These are phyloP conservation scores for Meiosimyza decipiens DNA, from an alignment of 2,888 invertebrate genomes.

Conservation along the genomic window DNA sequence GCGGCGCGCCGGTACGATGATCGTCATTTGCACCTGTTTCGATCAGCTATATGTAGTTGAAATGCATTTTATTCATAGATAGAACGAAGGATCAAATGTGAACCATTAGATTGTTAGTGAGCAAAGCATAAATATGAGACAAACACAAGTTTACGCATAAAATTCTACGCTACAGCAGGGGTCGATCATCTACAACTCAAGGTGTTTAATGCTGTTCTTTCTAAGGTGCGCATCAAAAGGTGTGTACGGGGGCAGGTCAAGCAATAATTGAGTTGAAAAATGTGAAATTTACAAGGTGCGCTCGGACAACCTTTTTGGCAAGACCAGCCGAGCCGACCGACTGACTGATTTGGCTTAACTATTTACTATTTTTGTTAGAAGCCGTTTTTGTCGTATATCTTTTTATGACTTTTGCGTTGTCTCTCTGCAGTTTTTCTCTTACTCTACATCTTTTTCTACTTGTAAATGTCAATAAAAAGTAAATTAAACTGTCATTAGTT, in stretches of 20 bases:
- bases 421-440: conserved; percentile 16
- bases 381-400: neutral
- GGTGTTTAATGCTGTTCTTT: no score
- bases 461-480: conserved; percentile 55
- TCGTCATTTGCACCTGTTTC: conserved; percentile 33
- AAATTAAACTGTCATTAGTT: conserved; percentile 67
- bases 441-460: conserved; percentile 2
- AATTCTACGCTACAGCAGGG: no score
- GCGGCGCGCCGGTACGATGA: neutral
- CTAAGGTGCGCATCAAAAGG: no score
- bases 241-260: no score
- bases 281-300: no score
- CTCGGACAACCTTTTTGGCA: no score
- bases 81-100: neutral
- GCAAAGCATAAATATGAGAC: no score
- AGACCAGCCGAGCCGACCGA: neutral
- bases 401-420: neutral
- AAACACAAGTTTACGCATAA: no score
- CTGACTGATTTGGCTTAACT: neutral
- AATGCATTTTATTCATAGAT: conserved; percentile 5
- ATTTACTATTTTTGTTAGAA: neutral
- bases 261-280: no score
- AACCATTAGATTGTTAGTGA: neutral
- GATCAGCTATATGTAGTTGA: neutral
- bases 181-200: no score